phyloP scores from a whole-genome alignment of 2,888 invertebrate genomes.

The Tetragonisca angustula region DNA sequence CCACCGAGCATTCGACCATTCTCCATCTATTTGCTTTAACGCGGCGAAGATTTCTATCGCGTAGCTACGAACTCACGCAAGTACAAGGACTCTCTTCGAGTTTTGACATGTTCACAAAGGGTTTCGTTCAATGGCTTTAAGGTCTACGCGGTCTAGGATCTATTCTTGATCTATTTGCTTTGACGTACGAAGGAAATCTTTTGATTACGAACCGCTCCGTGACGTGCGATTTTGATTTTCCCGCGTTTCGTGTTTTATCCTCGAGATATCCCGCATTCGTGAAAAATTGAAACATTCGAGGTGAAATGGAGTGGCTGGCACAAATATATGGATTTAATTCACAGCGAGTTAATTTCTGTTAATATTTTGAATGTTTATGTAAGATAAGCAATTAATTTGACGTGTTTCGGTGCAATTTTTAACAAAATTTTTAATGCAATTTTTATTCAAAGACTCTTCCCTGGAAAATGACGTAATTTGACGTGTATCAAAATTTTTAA shows the following conservation, averaged over 20 bases:
- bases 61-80: background rate
- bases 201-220: background rate
- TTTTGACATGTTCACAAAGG: slow-evolving; percentile 9
- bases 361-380: no score
- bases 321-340: background rate
- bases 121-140: slow-evolving; percentile 7
- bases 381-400: no score
- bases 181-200: background rate
- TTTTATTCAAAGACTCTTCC: no score
- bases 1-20: background rate
- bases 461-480: no score
- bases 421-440: no score
- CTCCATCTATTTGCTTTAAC: background rate
- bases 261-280: background rate
- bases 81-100: background rate
- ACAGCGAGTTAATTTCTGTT: no score
- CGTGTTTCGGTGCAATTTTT: no score
- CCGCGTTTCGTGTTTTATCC: background rate
- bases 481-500: no score
- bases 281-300: background rate
- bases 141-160: background rate
- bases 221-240: no score
- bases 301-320: background rate
- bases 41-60: slow-evolving; percentile 8
- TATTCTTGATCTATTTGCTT: slow-evolving; percentile 19